Evolutionary conservation across 2,888 invertebrate species (phyloP), one percentile per base, ranked within the genome.

Genomic region (Melanargia galathea): DNA sequence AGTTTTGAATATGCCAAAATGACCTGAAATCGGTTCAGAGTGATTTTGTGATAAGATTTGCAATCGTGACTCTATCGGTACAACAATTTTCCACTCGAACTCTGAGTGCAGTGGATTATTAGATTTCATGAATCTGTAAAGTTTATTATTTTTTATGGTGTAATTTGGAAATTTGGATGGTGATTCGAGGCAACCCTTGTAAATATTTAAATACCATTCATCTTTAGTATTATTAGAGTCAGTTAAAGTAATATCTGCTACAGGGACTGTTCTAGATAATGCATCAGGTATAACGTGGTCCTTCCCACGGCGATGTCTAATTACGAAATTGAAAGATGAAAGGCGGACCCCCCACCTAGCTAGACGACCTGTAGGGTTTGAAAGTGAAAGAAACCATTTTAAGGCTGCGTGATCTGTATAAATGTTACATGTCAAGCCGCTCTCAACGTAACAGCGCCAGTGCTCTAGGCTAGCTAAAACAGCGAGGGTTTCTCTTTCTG

Each of bases 211-310:
- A 46, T 71, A 74, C 73, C 72, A 70, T 5, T 20, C 3, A 38
- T 72, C 69, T 0, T 24, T 52, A n/a, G 67, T 66, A 5, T 11
- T 26, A 11, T 49, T 35, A 35, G 35, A 35, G 13, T 35, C 35
- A 35, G 8, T 35, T 13, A 18, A 22, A 0, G 46, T n/a, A n/a
- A n/a, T n/a, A n/a, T n/a, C n/a, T n/a, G n/a, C n/a, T n/a, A n/a
- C n/a, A n/a, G n/a, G n/a, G n/a, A n/a, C n/a, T n/a, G n/a, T n/a
- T n/a, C n/a, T n/a, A n/a, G n/a, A n/a, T n/a, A n/a, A n/a, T 6
- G 30, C 30, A 45, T 76, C 74, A 0, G 75, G 75, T 0, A 73
- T 49, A 0, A 75, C 57, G 22, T 73, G 73, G 13, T 75, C 73
- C 0, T 1, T 16, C 6, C 74, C 72, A 7, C 62, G 55, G 1